phyloP scores from a whole-genome alignment of 1,140 invertebrate genomes.

The Anadara kagoshimensis region DNA sequence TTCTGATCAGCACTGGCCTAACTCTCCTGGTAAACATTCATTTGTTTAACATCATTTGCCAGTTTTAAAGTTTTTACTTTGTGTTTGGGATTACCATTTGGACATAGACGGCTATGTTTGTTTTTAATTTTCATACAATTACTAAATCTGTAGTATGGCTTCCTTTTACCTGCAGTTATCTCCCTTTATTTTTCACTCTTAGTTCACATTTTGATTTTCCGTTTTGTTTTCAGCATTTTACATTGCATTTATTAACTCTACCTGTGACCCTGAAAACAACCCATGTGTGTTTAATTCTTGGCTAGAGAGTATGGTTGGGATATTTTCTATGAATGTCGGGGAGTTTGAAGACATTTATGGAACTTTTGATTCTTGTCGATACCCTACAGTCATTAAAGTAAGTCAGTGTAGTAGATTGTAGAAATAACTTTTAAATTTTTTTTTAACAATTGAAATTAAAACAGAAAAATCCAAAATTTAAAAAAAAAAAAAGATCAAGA shows the following conservation, averaged over 20 bases:
- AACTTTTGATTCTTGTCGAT: conserved; percentile 43
- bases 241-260: conserved; percentile 58
- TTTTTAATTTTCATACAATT: no score
- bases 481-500: no score
- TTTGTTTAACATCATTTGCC: no score
- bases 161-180: background rate
- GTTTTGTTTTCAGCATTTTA: conserved; percentile 66
- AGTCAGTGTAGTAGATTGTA: conserved; percentile 32
- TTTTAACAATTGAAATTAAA: no score
- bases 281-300: conserved; percentile 76
- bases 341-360: conserved; percentile 62
- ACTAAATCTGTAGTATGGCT: no score
- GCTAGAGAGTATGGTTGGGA: conserved; percentile 93
- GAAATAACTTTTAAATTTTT: background rate
- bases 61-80: background rate
- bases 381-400: conserved; percentile 53
- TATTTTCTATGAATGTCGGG: conserved; percentile 96
- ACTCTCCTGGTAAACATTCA: no score
- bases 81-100: no score
- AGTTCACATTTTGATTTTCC: conserved; percentile 3
- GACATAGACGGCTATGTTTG: no score
- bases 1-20: no score
- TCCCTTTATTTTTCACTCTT: conserved; percentile 21
- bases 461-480: no score
- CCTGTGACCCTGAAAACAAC: conserved; percentile 60